Conservation (phyloP, 1,140 invertebrate species). For the Caenorhabditis inopinata region DNA sequence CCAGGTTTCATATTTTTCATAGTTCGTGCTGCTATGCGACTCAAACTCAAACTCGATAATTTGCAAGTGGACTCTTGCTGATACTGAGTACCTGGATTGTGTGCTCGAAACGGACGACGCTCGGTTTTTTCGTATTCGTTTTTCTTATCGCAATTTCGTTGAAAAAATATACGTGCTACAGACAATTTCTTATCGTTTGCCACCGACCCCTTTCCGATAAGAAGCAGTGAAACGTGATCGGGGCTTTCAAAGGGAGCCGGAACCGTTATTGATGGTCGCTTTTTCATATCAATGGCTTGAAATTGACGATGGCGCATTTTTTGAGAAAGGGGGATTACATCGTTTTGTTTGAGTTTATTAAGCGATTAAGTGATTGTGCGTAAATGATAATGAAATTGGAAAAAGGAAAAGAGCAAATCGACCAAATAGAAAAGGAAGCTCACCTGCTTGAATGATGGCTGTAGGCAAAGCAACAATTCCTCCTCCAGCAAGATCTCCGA, state of each 20-base stretch:
- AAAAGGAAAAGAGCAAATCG: background rate
- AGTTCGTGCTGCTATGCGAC: no score
- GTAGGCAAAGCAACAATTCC: conserved; percentile 62
- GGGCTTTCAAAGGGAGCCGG: conserved; percentile 3
- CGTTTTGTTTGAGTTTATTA: background rate
- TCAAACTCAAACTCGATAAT: no score
- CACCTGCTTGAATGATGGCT: conserved; percentile 59
- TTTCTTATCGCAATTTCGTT: background rate
- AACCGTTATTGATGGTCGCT: background rate
- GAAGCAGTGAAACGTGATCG: background rate
- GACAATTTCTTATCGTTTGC: background rate
- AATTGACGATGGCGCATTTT: background rate
- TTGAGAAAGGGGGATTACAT: background rate
- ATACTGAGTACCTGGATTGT: no score
- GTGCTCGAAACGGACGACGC: background rate
- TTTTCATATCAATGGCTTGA: background rate
- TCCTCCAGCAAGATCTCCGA: conserved; percentile 63
- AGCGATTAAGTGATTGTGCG: conserved; percentile 12
- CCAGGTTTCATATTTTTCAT: no score
- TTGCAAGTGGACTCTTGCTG: no score
- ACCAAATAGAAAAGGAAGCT: background rate
- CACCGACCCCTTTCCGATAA: conserved; percentile 1
- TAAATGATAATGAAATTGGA: background rate
- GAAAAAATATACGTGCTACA: background rate
- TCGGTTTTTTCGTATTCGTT: background rate